phyloP scores from a whole-genome alignment of 2,888 invertebrate species.

The Lochmaea capreae region DNA sequence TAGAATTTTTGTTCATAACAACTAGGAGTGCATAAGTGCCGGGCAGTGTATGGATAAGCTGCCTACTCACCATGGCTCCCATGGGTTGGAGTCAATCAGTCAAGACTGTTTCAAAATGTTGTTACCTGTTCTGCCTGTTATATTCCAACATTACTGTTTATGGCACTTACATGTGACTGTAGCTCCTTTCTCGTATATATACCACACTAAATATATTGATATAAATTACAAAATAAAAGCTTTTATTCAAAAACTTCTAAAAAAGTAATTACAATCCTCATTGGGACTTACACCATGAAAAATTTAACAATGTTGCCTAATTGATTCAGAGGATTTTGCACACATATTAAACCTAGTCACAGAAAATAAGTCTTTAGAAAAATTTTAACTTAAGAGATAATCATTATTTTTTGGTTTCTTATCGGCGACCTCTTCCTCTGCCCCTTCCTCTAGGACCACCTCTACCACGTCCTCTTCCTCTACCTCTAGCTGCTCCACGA shows the following conservation, averaged over 20 bases:
- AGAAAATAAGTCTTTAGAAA: conserved; percentile 9
- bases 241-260: conserved; percentile 3
- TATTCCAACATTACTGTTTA: too few species aligned
- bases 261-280: not conserved
- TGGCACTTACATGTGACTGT: too few species aligned
- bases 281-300: not conserved
- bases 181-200: not conserved
- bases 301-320: not conserved
- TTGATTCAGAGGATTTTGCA: not conserved
- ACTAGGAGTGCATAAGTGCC: too few species aligned
- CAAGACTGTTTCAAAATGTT: too few species aligned
- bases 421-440: conserved; percentile 74
- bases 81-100: too few species aligned
- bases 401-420: conserved; percentile 40
- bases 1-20: too few species aligned
- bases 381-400: conserved; percentile 16
- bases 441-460: conserved; percentile 80
- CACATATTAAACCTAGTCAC: conserved; percentile 4
- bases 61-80: too few species aligned
- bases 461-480: conserved; percentile 79
- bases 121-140: too few species aligned
- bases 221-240: not conserved
- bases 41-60: too few species aligned
- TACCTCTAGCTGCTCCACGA: conserved; percentile 76
- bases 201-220: not conserved